These are phyloP conservation scores for Heteropelma amictum DNA, from an alignment of 2,888 invertebrate species.

Conservation along the genomic window DNA sequence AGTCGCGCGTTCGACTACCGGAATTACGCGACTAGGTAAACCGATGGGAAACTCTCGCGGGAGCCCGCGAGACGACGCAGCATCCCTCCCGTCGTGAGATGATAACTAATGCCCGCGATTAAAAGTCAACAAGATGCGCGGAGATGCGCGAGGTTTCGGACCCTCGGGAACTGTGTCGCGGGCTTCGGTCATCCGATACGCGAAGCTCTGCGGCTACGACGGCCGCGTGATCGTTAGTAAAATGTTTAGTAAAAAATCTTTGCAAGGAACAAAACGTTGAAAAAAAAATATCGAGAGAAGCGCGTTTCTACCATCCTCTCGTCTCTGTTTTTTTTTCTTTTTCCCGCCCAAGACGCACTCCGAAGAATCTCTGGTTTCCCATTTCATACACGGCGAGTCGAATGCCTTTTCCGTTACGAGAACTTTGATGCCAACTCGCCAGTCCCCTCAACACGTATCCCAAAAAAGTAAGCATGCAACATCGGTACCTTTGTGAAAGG, in stretches of 20 bases:
- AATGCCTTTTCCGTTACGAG: neutral
- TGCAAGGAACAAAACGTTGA: neutral
- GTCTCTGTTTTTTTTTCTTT: constrained; percentile 28
- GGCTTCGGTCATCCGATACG: constrained; percentile 36
- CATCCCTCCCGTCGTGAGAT: constrained; percentile 43
- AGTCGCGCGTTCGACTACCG: constrained; percentile 31
- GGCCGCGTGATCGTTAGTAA: neutral
- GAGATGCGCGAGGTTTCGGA: constrained; percentile 57
- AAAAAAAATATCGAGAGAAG: neutral
- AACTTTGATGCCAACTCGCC: constrained; percentile 13
- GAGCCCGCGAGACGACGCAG: constrained; percentile 2
- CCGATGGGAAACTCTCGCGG: constrained; percentile 24
- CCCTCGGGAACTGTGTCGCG: constrained; percentile 11
- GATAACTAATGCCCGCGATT: constrained; percentile 65
- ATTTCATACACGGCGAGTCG: constrained; percentile 31
- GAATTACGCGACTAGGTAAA: constrained; percentile 44
- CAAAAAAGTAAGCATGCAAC: too few relatives aligned
- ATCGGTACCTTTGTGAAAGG: constrained; percentile 55
- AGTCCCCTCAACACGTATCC: constrained; percentile 22
- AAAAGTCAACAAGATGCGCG: constrained; percentile 60
- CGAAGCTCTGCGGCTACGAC: constrained; percentile 10
- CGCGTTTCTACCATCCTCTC: constrained; percentile 27
- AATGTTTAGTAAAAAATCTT: neutral
- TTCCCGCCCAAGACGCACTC: constrained; percentile 24
- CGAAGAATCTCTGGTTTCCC: constrained; percentile 54